phyloP scores from a whole-genome alignment of 2,888 invertebrate species.

The Thera britannica region DNA sequence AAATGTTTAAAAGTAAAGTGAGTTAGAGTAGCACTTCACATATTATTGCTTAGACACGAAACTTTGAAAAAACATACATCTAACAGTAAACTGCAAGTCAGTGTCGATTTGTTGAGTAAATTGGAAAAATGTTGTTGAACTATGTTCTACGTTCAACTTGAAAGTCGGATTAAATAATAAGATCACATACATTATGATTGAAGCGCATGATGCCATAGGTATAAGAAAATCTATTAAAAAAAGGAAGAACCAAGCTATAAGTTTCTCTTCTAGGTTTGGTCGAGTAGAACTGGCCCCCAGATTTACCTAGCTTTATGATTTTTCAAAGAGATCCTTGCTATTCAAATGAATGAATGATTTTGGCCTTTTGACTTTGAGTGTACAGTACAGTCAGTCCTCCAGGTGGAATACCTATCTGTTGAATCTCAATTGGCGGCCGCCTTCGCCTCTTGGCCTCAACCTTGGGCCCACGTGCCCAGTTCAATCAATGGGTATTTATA shows the following conservation, averaged over 20 bases:
- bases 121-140: slow-evolving; percentile 10
- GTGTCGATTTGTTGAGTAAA: background rate
- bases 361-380: too few species aligned
- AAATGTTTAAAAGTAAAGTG: background rate
- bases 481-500: slow-evolving; percentile 47
- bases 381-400: slow-evolving; percentile 33
- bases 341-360: too few species aligned
- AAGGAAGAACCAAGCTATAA: too few species aligned
- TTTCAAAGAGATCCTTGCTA: too few species aligned
- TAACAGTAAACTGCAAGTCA: slow-evolving; percentile 7
- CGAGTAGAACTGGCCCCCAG: too few species aligned
- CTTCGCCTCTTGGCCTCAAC: slow-evolving; percentile 56
- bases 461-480: slow-evolving; percentile 64
- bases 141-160: background rate
- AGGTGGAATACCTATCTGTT: slow-evolving; percentile 54
- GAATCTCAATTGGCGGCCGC: slow-evolving; percentile 60
- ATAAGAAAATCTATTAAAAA: slow-evolving; percentile 30
- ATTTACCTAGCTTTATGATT: too few species aligned
- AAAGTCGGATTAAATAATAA: background rate
- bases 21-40: slow-evolving; percentile 6
- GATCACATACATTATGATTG: slow-evolving; percentile 12
- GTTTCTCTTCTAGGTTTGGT: too few species aligned
- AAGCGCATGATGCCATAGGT: slow-evolving; percentile 4
- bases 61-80: background rate
- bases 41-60: background rate